Conservation (phyloP, 2,113 vertebrate genomes). For the Esox niger region DNA sequence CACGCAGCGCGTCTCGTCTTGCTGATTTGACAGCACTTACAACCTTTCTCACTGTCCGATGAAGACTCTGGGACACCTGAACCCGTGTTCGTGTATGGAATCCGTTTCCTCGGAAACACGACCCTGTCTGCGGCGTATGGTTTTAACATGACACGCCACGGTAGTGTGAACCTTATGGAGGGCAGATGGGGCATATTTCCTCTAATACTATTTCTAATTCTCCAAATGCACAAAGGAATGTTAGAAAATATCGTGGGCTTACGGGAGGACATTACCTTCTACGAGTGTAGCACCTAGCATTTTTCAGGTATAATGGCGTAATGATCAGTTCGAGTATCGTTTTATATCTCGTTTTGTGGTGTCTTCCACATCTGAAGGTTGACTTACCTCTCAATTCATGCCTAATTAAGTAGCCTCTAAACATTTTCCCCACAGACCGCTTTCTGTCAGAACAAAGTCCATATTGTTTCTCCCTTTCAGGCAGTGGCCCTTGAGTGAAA, state of each 20-base stretch:
- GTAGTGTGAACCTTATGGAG: constrained; percentile 23
- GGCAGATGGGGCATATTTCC: constrained; percentile 26
- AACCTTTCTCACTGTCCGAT: neutral
- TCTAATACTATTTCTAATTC: neutral
- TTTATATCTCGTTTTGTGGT: constrained; percentile 36
- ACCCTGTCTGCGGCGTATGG: neutral
- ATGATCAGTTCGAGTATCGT: constrained; percentile 33
- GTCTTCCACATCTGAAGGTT: constrained; percentile 44
- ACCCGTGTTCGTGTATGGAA: neutral
- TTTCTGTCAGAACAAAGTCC: constrained; percentile 61
- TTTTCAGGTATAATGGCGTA: constrained; percentile 34
- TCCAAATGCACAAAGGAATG: neutral
- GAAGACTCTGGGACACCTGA: neutral
- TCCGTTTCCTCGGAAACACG: neutral
- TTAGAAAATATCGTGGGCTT: neutral
- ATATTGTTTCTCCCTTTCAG: constrained; percentile 54
- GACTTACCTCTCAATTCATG: constrained; percentile 52
- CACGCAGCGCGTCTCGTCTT: neutral
- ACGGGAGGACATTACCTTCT: neutral
- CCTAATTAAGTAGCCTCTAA: constrained; percentile 64
- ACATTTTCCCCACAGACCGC: constrained; percentile 57
- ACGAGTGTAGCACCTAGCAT: neutral
- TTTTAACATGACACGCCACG: neutral
- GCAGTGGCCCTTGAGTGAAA: constrained; percentile 39
- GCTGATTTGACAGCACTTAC: neutral